Evolutionary conservation across 1,140 invertebrate genomes (phyloP).

Genomic region (Leptinotarsa texana): DNA sequence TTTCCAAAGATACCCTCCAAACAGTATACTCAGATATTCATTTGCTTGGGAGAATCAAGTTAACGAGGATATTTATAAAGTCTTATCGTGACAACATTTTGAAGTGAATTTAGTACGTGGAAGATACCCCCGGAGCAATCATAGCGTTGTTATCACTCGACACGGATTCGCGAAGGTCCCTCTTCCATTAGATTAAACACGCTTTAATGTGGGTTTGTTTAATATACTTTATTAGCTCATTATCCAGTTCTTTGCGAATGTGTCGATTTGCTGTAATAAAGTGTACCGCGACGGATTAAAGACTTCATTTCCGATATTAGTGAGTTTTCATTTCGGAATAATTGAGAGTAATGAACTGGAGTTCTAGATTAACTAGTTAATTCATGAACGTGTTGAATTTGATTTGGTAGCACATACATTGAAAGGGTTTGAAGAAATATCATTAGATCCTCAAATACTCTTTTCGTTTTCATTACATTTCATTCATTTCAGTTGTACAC

Average conservation of each 20-base stretch:
- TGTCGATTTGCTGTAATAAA: not conserved
- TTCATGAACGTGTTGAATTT: too few species aligned
- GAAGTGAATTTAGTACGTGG: slow-evolving; percentile 50
- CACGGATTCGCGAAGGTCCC: slow-evolving; percentile 40
- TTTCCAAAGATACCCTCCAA: slow-evolving; percentile 23
- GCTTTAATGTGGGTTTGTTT: slow-evolving; percentile 43
- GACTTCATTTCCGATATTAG: not conserved
- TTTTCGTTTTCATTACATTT: too few species aligned
- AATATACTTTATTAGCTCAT: slow-evolving; percentile 45
- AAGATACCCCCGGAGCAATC: slow-evolving; percentile 43
- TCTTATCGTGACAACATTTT: slow-evolving; percentile 51
- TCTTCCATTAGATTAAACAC: slow-evolving; percentile 47
- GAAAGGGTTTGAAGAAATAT: too few species aligned
- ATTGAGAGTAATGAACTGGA: too few species aligned
- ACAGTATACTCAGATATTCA: slow-evolving; percentile 34
- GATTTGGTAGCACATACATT: too few species aligned
- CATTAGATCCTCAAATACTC: too few species aligned
- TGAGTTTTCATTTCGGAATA: too few species aligned
- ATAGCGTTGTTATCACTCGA: slow-evolving; percentile 44
- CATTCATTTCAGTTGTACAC: too few species aligned
- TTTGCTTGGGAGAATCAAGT: slow-evolving; percentile 46
- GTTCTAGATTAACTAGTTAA: too few species aligned
- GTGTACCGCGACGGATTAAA: not conserved
- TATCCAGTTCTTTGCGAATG: slow-evolving; percentile 26
- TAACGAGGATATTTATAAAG: slow-evolving; percentile 51